Evolutionary conservation across 2,113 vertebrate genomes (phyloP).

Genomic region (Todiramphus chloris): DNA sequence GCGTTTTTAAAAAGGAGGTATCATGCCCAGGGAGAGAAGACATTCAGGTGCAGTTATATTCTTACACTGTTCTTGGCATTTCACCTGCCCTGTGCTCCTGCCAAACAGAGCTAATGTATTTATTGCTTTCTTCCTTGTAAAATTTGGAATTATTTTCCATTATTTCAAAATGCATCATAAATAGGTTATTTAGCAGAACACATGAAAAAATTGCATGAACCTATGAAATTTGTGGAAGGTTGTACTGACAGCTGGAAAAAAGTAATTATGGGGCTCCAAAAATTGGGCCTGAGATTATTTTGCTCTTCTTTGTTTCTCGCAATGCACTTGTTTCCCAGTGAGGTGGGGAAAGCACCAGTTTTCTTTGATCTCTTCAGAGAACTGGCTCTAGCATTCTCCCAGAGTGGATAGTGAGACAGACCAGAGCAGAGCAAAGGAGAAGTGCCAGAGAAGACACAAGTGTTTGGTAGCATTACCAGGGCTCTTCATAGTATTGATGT

Average conservation of each 20-base stretch:
- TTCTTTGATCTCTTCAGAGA: not conserved
- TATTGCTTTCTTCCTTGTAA: not conserved
- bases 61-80: not conserved
- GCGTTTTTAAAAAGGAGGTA: not conserved
- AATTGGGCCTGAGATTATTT: not conserved
- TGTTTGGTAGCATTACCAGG: not conserved
- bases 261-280: not conserved
- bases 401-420: not conserved
- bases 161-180: not conserved
- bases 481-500: not conserved
- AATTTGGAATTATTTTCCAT: not conserved
- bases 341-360: not conserved
- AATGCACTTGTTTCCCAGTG: not conserved
- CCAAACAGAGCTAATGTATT: not conserved
- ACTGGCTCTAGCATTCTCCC: not conserved
- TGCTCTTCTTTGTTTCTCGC: not conserved
- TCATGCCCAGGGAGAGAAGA: not conserved
- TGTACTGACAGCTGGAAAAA: not conserved
- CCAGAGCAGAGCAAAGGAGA: not conserved
- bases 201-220: not conserved
- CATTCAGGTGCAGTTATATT: not conserved
- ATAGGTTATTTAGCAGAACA: not conserved
- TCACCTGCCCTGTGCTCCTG: not conserved
- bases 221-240: not conserved
- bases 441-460: not conserved